Conservation (phyloP, 2,888 invertebrate genomes). For the Caenorhabditis sulstoni region DNA sequence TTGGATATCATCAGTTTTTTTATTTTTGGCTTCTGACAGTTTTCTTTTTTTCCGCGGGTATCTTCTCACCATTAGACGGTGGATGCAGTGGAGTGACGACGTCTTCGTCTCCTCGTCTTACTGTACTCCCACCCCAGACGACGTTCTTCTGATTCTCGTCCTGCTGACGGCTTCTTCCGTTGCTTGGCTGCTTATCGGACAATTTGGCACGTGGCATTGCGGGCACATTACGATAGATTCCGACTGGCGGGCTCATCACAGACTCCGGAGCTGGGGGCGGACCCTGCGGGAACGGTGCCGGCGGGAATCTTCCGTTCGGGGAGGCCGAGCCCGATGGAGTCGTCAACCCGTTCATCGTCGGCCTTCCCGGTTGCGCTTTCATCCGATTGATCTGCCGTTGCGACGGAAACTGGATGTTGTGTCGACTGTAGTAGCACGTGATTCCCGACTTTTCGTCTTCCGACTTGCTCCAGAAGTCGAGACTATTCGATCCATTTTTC, state of each 20-base stretch:
- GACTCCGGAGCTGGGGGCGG: slow-evolving; percentile 5
- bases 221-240: slow-evolving; percentile 53
- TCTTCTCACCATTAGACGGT: slow-evolving; percentile 22
- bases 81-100: slow-evolving; percentile 38
- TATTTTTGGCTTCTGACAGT: neutral
- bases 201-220: slow-evolving; percentile 57
- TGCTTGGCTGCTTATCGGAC: slow-evolving; percentile 5
- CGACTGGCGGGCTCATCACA: slow-evolving; percentile 49
- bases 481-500: slow-evolving; percentile 49
- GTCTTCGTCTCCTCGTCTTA: slow-evolving; percentile 14
- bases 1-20: neutral
- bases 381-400: slow-evolving; percentile 17
- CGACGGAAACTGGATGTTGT: slow-evolving; percentile 39
- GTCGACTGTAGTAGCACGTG: slow-evolving; percentile 62
- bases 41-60: slow-evolving; percentile 3
- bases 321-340: slow-evolving; percentile 4
- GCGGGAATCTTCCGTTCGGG: slow-evolving; percentile 22
- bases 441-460: slow-evolving; percentile 64
- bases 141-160: slow-evolving; percentile 35
- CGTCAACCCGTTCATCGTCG: slow-evolving; percentile 12
- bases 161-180: slow-evolving; percentile 15
- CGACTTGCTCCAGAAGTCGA: slow-evolving; percentile 67
- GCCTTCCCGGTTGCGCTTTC: slow-evolving; percentile 27
- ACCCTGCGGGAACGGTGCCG: slow-evolving; percentile 36
- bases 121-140: slow-evolving; percentile 47